Evolutionary conservation across 2,797 vertebrate species (phyloP), one percentile per base, ranked within the genome.

Genomic region (Rhodeus uyekii): DNA sequence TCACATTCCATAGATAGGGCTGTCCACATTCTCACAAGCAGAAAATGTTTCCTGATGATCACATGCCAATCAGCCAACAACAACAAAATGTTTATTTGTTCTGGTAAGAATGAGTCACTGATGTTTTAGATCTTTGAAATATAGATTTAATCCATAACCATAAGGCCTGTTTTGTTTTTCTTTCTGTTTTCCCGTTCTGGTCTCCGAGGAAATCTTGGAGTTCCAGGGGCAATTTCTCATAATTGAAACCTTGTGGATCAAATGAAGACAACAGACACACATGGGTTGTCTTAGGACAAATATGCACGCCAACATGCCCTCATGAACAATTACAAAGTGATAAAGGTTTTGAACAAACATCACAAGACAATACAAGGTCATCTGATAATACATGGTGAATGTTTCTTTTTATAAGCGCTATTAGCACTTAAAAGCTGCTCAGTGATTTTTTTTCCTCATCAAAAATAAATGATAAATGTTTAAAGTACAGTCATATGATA

Each of bases 181-280:
- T 24, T 48, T 61, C 9, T 84, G 29, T 63, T 74, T 68, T 48
- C 22, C 60, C 29, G 24, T 77, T 42, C 38, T 68, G 22, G 46
- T 81, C 48, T 84, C 74, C 55, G 32, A 12, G 32, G 81, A 81
- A 53, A 42, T 83, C 78, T 38, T 29, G 64, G 55, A 48, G 50
- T 76, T 46, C 55, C 75, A 73, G 42, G 73, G 50, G 80, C 65
- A 72, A 44, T 78, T 84, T 53, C 73, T 82, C 42, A 60, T 85
- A 81, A 81, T 85, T 38, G 79, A 80, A 84, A 80, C 64, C 63
- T 29, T 42, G 39, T 77, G 74, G 24, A 64, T 19, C 75, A 82
- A 75, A 78, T 85, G 48, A 83, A 82, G 64, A 85, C 44, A 60
- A 82, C 32, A 38, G 18, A 64, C 32, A 80, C 27, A 82, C 38